Evolutionary conservation across 2,113 vertebrate species (phyloP), one percentile per base, ranked within the genome.

Genomic region (Gallinago paraguaiae): DNA sequence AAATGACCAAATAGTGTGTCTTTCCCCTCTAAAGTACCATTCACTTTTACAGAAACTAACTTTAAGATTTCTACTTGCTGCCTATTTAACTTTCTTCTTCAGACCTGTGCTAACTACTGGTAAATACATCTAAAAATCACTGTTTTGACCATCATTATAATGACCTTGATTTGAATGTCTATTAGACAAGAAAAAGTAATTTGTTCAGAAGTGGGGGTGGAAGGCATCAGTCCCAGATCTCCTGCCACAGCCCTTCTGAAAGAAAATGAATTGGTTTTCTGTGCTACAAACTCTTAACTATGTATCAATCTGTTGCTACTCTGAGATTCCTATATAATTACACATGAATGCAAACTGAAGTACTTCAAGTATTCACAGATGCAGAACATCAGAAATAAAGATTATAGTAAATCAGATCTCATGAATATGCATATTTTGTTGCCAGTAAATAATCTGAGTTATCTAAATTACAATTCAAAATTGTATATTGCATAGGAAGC

Each of bases 391-490:
- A 96, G 96, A 97, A 97, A 97, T 97, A 97, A 96, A 97, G 95
- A 97, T 97, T 93, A 70, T 86, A 97, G 93, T 95, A 97, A 98
- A 97, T 97, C 95, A 96, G 80, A 65, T 69, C 91, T 97, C 95
- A 97, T 97, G 97, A 98, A 97, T 98, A 98, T 97, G 96, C 90
- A 96, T 93, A 46, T 94, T 96, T 97, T 97, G 84, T 98, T 96
- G 96, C 96, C 92, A 96, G 95, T 94, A 97, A 97, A 97, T 93
- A 93, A 87, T 96, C 46, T 45, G 93, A 96, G 95, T 97, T 98
- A 97, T 97, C 63, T 90, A 97, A 97, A 97, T 98, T 97, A 97
- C 98, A 97, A 97, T 94, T 96, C 82, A 95, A 96, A 97, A 98
- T 98, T 96, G 95, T 30, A 87, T 93, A 96, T 96, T 93, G 90